Conservation (phyloP, 2,113 vertebrate genomes). For the Trogon surrucura region DNA sequence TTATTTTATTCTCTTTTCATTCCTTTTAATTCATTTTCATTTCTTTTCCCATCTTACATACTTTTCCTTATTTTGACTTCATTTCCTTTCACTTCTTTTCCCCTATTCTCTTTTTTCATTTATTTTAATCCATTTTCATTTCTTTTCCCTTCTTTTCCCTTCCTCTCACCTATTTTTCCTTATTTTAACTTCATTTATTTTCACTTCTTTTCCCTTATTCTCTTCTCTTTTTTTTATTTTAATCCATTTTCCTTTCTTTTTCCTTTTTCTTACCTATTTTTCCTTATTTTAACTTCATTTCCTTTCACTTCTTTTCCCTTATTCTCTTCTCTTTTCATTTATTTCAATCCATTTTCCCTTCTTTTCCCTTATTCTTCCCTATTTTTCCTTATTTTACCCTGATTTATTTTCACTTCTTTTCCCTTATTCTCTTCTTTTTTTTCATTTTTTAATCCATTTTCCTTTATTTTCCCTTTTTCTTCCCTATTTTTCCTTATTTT, state of each 20-base stretch:
- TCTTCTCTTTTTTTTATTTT: rapidly evolving
- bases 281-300: not conserved
- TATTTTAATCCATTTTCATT: not conserved
- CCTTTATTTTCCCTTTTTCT: no score
- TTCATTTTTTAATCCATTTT: no score
- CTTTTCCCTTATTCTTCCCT: no score
- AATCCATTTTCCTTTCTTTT: not conserved
- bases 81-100: not conserved
- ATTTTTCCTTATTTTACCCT: no score
- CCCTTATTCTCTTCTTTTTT: no score
- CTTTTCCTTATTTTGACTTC: not conserved
- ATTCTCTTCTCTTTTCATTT: not conserved
- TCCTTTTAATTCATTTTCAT: not conserved
- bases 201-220: not conserved
- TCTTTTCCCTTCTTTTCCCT: not conserved
- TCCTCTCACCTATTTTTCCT: not conserved
- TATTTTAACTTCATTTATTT: not conserved
- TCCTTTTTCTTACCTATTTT: not conserved
- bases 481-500: no score
- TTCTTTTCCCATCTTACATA: not conserved
- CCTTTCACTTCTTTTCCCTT: not conserved
- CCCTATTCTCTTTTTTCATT: not conserved
- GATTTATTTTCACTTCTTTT: no score
- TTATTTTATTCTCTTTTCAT: not conserved
- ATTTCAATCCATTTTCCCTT: no score